Base-by-base conservation (phyloP, 37 sponge, comb jelly and placozoan genomes). In the Axinella damicornis region DNA sequence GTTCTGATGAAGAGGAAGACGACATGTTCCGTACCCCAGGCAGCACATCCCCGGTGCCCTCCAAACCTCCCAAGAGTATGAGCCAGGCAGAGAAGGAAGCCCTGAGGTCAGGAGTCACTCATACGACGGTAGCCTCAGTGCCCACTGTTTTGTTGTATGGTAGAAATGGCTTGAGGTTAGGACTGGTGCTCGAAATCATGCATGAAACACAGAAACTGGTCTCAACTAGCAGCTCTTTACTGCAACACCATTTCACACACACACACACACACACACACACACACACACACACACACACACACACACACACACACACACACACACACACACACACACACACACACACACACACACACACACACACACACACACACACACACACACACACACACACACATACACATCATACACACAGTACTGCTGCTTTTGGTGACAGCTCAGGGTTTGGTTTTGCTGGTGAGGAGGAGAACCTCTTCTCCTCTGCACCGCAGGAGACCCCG, bases 1-100 rank as follows among this genome's bases (percentile, higher is more conserved):
- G 65, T 2, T 85, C 77, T 0, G 89, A 82, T 55, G 92, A 79
- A 1, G 92, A 83, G 4, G 83, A 74, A 0, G 90, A 89, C 62
- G 90, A 93, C 34, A 63, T 89, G 65, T 82, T 83, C 70, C 74
- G 82, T 25, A 80, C 86, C 17, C 76, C 91, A 6, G 20, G 38
- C 46, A 79, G 73, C 33, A 53, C 70, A 20, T 27, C 75, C n/a
- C 61, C 35, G 34, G 27, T 65, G 24, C 16, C 76, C 24, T 6
- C 69, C 11, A 74, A 53, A 76, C 33, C 57, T 66, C 19, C 53
- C 35, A 78, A 85, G 78, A 59, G 4, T 20, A 72, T 87, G 73
- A 78, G 38, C 11, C 61, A 83, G 55, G 84, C 74, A 37, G 74
- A 83, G 84, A 83, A 83, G 41, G 84, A 21, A 53, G 84, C 75